Base-by-base conservation (phyloP, 2,888 invertebrate genomes). In the Sisyra nigra region DNA sequence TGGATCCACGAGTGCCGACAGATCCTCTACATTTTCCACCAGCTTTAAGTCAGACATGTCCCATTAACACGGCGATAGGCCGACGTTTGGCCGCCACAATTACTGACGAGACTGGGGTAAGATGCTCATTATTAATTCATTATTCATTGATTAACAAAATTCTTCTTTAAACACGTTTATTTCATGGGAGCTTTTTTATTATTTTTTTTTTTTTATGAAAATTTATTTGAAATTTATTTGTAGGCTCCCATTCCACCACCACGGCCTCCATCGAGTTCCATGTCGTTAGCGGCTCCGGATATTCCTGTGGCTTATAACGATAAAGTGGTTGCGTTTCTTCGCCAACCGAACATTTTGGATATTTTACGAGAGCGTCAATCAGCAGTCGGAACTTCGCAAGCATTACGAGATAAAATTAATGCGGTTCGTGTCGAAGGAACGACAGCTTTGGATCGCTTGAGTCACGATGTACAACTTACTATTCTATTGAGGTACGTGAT, bases 1-100 rank as follows among this genome's bases (percentile, higher is more conserved):
- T 97, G 68, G 97, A 97, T 69, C 97, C 97, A 13, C 79, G 97
- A 37, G 72, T 97, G 54, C 93, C 93, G n/a, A 76, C 81, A 24
- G 86, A 85, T 57, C 74, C 81, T 42, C 74, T 76, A 37, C 71
- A 73, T 49, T 63, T 70, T 48, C 60, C 74, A 30, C 45, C 47
- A 31, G 49, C 49, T 45, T 48, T 45, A 46, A 48, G 52, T 19
- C 41, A 33, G 34, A 17, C 41, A 34, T 41, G 34, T 33, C n/a
- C 31, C n/a, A 17, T 19, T 41, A 34, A 34, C 24, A 34, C 34
- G 33, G 17, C 41, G 15, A 13, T 41, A 13, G 34, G 34, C n/a
- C 41, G 41, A 41, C 19, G 41, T 11, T 19, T 41, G 11, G 41
- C 41, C n/a, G 41, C 41, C 34, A 41, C 33, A 18, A 30, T 41